phyloP scores from a whole-genome alignment of 2,113 vertebrate species.

The Podarcis raffonei region DNA sequence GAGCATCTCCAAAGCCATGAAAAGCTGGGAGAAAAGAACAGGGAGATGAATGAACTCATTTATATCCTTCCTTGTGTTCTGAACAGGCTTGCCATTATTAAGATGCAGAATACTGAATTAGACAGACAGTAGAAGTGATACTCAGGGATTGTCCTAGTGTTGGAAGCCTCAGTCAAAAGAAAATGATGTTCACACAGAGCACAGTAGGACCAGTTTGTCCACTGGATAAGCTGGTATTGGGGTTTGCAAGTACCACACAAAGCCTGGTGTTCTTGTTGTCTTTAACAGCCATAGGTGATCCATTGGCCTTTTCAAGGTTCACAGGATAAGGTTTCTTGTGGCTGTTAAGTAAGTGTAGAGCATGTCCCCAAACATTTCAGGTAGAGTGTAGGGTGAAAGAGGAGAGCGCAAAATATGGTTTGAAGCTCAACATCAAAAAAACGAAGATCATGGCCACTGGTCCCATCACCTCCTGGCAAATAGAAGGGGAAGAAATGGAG shows the following conservation, averaged over 20 bases:
- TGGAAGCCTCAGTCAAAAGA: background rate
- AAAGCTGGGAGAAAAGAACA: background rate
- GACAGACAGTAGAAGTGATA: background rate
- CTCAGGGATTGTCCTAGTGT: background rate
- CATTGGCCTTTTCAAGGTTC: background rate
- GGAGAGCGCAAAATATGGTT: no score
- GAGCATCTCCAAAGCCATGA: background rate
- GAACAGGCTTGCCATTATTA: background rate
- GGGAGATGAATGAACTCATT: background rate
- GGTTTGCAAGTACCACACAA: background rate
- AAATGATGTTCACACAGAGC: background rate
- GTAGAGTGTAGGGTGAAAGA: background rate
- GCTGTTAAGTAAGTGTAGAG: background rate
- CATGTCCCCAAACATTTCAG: no score
- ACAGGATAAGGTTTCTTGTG: background rate
- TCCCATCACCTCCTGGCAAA: no score
- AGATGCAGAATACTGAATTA: background rate
- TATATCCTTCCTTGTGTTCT: background rate
- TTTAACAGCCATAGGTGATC: background rate
- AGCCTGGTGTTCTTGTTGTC: background rate
- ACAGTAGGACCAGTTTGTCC: background rate
- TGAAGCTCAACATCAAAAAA: no score
- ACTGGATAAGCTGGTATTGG: no score
- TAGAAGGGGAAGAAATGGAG: no score
- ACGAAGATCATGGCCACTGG: no score